These are phyloP conservation scores for Varanus salvator DNA, from an alignment of 2,113 vertebrate species.

Conservation along the genomic window DNA sequence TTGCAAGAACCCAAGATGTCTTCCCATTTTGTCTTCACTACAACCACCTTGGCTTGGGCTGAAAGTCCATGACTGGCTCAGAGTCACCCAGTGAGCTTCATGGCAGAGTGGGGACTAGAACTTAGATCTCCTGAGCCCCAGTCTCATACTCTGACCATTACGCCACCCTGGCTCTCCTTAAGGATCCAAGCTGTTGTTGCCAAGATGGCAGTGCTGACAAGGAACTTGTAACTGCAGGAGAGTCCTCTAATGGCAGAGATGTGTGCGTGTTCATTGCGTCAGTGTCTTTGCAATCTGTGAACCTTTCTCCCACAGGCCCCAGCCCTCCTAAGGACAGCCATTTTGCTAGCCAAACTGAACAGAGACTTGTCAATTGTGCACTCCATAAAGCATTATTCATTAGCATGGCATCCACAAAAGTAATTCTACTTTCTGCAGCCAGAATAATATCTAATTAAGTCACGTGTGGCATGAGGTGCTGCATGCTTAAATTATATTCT, in stretches of 20 bases:
- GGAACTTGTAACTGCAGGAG: neutral
- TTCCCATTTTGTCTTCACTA: no score
- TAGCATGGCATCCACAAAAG: slow-evolving; percentile 52
- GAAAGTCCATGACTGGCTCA: no score
- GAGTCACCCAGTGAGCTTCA: no score
- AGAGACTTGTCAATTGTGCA: slow-evolving; percentile 66
- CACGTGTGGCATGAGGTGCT: neutral
- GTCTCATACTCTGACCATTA: no score
- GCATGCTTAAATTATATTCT: slow-evolving; percentile 55
- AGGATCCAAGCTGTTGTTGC: no score
- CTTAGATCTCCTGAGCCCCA: no score
- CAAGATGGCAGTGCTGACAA: neutral
- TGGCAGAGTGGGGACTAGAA: no score
- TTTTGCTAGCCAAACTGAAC: neutral
- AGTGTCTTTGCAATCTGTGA: neutral
- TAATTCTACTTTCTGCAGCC: slow-evolving; percentile 64
- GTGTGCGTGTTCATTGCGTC: neutral
- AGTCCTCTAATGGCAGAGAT: neutral
- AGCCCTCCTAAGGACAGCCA: neutral
- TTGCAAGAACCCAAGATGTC: no score
- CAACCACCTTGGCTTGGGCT: no score
- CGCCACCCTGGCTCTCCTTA: no score
- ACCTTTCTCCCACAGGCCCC: no score
- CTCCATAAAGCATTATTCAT: slow-evolving; percentile 62
- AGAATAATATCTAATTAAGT: slow-evolving; percentile 66